A percentile compares a stretch with the other conserved stretches of the same genome.
Conservation (phyloP, 2,113 vertebrate genomes). For the Butorides virescens region DNA sequence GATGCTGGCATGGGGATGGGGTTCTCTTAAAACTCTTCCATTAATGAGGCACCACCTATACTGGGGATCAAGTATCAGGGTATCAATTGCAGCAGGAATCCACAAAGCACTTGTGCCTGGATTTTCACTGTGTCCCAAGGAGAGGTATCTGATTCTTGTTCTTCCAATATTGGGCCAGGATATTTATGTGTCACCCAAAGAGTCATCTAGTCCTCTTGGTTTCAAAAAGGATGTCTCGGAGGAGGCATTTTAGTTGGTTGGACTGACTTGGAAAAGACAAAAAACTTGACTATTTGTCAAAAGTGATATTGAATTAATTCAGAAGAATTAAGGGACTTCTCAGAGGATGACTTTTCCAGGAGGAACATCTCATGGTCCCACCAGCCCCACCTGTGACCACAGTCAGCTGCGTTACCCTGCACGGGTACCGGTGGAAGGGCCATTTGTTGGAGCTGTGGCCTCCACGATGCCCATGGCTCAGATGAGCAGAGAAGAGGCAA, state of each 20-base stretch:
- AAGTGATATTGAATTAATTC: not conserved
- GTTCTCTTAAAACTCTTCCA: not conserved
- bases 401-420: too few species aligned
- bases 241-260: not conserved
- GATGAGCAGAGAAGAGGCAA: not conserved
- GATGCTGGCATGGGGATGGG: not conserved
- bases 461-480: accelerated
- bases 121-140: not conserved
- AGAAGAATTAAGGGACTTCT: not conserved
- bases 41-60: not conserved
- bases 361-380: not conserved
- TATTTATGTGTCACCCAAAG: not conserved
- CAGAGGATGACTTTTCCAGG: not conserved
- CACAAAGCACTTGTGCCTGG: not conserved
- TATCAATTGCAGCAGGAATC: not conserved
- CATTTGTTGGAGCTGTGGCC: not conserved
- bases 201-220: not conserved
- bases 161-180: not conserved
- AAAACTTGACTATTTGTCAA: not conserved
- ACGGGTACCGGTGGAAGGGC: not conserved
- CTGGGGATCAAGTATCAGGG: not conserved
- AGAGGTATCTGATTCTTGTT: not conserved
- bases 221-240: not conserved
- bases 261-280: not conserved
- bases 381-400: not conserved